phyloP scores from a whole-genome alignment of 2,888 invertebrate genomes.

The Disparrhopalites patrizii region DNA sequence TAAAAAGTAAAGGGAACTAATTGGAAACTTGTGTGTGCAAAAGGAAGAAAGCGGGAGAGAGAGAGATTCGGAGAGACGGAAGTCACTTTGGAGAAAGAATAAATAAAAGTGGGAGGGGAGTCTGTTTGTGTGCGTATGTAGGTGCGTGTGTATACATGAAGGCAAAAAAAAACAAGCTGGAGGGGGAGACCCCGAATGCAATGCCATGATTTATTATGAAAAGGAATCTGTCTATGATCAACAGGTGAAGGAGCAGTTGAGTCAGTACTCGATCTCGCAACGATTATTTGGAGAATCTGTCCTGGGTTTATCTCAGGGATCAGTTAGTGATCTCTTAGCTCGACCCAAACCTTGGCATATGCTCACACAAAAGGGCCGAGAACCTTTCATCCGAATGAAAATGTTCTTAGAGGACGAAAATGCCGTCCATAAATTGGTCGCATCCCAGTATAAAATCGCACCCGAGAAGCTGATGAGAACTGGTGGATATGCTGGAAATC shows the following conservation, averaged over 20 bases:
- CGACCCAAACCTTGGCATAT: constrained; percentile 99
- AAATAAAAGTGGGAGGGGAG: neutral
- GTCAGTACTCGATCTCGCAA: constrained; percentile 96
- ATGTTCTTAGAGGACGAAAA: constrained; percentile 89
- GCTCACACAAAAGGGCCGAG: constrained; percentile 89
- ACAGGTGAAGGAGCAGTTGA: constrained; percentile 84
- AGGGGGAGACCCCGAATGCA: neutral
- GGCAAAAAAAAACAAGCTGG: neutral
- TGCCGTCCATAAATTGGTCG: constrained; percentile 89
- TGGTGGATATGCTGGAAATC: constrained; percentile 82
- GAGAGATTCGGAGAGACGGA: neutral
- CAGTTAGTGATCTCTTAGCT: constrained; percentile 93
- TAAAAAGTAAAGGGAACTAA: too few relatives aligned
- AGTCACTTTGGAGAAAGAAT: neutral
- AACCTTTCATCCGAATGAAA: constrained; percentile 96
- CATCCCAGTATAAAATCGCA: constrained; percentile 96
- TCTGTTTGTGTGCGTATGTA: neutral
- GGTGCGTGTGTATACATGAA: neutral
- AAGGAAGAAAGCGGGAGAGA: constrained; percentile 1
- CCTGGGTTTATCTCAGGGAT: constrained; percentile 92
- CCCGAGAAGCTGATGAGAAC: constrained; percentile 97
- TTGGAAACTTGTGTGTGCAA: too few relatives aligned
- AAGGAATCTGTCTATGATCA: constrained; percentile 33
- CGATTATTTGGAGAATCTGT: constrained; percentile 97
- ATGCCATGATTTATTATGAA: constrained; percentile 30